Percentiles rank a stretch among this genome's conserved stretches.
phyloP scores from a whole-genome alignment of 2,113 vertebrate genomes.

The Sebastes fasciatus region DNA sequence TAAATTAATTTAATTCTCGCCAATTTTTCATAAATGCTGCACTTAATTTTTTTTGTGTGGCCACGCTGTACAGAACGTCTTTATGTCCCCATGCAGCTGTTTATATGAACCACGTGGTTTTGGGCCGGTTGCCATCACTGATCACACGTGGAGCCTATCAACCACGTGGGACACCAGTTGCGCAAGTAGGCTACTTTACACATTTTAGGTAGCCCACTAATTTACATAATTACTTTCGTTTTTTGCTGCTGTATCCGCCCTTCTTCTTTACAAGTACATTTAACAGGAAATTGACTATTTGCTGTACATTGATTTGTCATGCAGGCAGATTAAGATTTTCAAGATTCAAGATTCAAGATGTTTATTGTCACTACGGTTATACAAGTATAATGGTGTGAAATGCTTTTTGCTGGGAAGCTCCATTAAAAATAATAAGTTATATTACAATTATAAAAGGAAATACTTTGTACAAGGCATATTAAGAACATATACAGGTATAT shows the following conservation, averaged over 20 bases:
- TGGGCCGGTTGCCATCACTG: conserved; percentile 19
- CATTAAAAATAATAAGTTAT: too few relatives aligned
- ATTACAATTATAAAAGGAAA: too few relatives aligned
- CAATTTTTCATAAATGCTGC: background rate
- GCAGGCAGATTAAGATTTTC: background rate
- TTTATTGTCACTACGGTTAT: too few relatives aligned
- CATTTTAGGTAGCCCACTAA: background rate
- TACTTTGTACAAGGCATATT: too few relatives aligned
- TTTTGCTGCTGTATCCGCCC: background rate
- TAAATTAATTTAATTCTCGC: too few relatives aligned
- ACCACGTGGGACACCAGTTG: background rate
- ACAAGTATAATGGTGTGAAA: too few relatives aligned
- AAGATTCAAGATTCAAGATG: too few relatives aligned
- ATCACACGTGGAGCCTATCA: conserved; percentile 16
- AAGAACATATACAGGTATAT: too few relatives aligned
- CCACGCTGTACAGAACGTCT: background rate
- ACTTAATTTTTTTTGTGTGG: background rate
- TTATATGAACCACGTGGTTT: conserved; percentile 61
- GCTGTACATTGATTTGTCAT: background rate
- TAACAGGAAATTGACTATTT: background rate
- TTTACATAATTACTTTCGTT: background rate
- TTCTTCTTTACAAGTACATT: background rate
- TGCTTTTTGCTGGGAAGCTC: too few relatives aligned
- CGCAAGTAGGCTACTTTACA: background rate
- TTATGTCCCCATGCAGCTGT: conserved; percentile 54